Evolutionary conservation across 2,888 invertebrate genomes (phyloP).

Genomic region (Andrena bucephala): DNA sequence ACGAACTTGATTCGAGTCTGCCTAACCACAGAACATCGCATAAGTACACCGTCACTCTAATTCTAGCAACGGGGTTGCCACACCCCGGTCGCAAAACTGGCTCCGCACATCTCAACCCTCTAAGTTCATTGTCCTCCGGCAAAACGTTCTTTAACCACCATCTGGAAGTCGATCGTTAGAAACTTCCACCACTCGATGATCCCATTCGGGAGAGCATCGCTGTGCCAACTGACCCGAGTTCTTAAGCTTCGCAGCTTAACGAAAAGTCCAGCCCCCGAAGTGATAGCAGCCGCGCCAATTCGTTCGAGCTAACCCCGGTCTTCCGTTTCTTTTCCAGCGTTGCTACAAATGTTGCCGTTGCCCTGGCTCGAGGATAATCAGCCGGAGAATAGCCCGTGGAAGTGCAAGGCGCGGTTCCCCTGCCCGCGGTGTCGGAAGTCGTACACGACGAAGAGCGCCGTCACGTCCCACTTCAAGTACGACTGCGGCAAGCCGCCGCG

Average conservation of each 20-base stretch:
- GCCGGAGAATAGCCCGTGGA: conserved; percentile 54
- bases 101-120: too few relatives aligned
- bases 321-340: conserved; percentile 75
- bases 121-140: too few relatives aligned
- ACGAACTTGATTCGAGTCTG: neutral
- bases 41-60: too few relatives aligned
- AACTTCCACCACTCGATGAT: too few relatives aligned
- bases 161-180: too few relatives aligned
- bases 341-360: conserved; percentile 69
- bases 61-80: too few relatives aligned
- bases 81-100: too few relatives aligned
- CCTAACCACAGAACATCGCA: too few relatives aligned
- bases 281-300: neutral
- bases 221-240: too few relatives aligned
- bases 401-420: conserved; percentile 69
- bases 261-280: conserved; percentile 13
- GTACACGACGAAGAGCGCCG: conserved; percentile 80
- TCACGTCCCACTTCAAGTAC: conserved; percentile 82
- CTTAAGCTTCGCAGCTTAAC: neutral
- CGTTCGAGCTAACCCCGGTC: conserved; percentile 50
- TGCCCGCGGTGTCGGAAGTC: conserved; percentile 80
- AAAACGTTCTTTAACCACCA: too few relatives aligned
- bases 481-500: conserved; percentile 83
- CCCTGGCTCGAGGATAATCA: conserved; percentile 73
- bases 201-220: too few relatives aligned